phyloP scores from a whole-genome alignment of 1,140 invertebrate genomes.

The Macrostomum lignano region DNA sequence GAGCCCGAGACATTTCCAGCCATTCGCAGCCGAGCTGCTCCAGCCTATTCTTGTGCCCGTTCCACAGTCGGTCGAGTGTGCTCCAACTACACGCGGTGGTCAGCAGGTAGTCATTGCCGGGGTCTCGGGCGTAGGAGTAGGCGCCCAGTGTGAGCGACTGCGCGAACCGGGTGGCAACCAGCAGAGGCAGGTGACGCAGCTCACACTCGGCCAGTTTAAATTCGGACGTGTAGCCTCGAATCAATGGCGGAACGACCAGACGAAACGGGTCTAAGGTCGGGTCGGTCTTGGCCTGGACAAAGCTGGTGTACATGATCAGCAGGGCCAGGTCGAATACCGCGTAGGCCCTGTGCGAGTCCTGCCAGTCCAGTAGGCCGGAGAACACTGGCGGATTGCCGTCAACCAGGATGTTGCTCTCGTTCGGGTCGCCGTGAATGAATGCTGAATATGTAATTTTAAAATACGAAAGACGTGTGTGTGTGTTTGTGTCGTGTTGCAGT shows the following conservation, averaged over 20 bases:
- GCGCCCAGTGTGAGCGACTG: constrained; percentile 49
- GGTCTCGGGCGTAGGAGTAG: constrained; percentile 42
- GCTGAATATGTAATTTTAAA: constrained; percentile 25
- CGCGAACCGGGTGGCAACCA: constrained; percentile 42
- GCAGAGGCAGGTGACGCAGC: constrained; percentile 37
- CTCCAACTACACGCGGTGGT: constrained; percentile 32
- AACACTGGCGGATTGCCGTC: constrained; percentile 9
- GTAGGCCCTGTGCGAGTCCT: constrained; percentile 41
- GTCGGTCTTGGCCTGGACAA: no score
- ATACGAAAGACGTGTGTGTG: background rate
- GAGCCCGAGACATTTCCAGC: no score
- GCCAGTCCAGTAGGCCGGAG: constrained; percentile 47
- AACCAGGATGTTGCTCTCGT: constrained; percentile 57
- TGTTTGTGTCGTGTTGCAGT: background rate
- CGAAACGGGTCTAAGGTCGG: no score
- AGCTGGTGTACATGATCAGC: constrained; percentile 44
- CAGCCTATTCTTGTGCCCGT: constrained; percentile 17
- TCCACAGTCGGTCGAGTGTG: constrained; percentile 41
- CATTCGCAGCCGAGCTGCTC: no score
- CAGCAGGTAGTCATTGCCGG: constrained; percentile 45
- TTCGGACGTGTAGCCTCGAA: constrained; percentile 39
- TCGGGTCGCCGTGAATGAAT: constrained; percentile 58
- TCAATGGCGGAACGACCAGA: constrained; percentile 28
- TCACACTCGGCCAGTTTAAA: constrained; percentile 35
- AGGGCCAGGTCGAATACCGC: constrained; percentile 55